Evolutionary conservation across 2,888 invertebrate genomes (phyloP).

Genomic region (Drosophila sordidapex): DNA sequence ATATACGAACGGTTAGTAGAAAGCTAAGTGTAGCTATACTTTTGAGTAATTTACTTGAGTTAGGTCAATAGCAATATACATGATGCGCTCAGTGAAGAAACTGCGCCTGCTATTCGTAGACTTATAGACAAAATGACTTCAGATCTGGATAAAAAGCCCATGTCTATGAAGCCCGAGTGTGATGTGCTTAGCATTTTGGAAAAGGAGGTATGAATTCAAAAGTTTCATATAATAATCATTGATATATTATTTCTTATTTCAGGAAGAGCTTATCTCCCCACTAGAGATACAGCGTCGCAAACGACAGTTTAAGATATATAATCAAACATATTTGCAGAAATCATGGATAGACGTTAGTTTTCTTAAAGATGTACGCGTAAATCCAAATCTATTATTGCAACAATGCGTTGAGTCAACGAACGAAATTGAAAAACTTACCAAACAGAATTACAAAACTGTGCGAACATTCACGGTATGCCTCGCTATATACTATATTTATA

Average conservation of each 20-base stretch:
- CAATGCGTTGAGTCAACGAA: constrained; percentile 65
- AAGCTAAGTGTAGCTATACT: background rate
- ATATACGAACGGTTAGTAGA: constrained; percentile 67
- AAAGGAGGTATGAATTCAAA: constrained; percentile 62
- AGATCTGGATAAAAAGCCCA: constrained; percentile 48
- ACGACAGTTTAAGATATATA: constrained; percentile 74
- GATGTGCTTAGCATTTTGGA: constrained; percentile 81
- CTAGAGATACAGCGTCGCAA: constrained; percentile 76
- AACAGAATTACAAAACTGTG: constrained; percentile 65
- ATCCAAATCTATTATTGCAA: constrained; percentile 66
- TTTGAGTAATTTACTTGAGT: background rate
- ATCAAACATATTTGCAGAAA: constrained; percentile 79
- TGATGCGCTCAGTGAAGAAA: constrained; percentile 67
- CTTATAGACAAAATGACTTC: constrained; percentile 56
- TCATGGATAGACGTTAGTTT: constrained; percentile 80
- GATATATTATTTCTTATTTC: too few species aligned
- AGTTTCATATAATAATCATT: background rate
- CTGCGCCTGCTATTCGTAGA: constrained; percentile 63
- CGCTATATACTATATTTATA: background rate
- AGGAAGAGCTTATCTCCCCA: constrained; percentile 76
- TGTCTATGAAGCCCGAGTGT: constrained; percentile 67
- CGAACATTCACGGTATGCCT: constrained; percentile 71
- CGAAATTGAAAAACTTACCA: constrained; percentile 57
- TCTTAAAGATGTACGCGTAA: constrained; percentile 63
- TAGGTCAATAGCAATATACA: constrained; percentile 77